Base-by-base conservation (phyloP, 2,113 vertebrate genomes). In the Corydoras sp. region DNA sequence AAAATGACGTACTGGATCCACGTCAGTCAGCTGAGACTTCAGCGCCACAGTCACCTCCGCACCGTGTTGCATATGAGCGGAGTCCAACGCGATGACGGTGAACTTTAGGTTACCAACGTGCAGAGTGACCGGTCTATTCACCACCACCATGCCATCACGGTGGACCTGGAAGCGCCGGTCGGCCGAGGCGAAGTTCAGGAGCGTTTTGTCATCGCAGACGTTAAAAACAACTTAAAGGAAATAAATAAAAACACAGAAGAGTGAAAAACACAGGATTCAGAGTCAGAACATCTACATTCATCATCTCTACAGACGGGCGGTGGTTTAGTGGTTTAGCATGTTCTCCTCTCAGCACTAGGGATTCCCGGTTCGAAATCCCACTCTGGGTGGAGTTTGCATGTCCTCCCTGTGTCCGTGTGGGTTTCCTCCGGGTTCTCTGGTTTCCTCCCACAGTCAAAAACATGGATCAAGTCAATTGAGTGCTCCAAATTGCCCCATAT, bases 221-320 rank as follows among this genome's bases (percentile, higher is more conserved):
- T 68, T 74, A 65, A 88, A 86, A 56, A n/a, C 69, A 70, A 89
- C 89, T 90, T 72, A 69, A 0, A 61, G 77, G 29, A 5, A 18
- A 7, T 64, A 59, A 24, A 24, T 2, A 68, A 74, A 65, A 59
- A 65, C 43, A 58, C 18, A 24, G 18, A 24, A 77, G 29, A 5
- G 29, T 5, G 64, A 59, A 2, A 68, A 74, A 65, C 56, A 65
- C 43, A 58, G 32, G 29, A 9, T 10, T 10, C 0, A 7, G 32
- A 24, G 11, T 43, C 13, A 43, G 4, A 56, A n/a, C 15, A n/a
- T 1, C 10, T 3, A n/a, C 12, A 56, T 3, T 7, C 3, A n/a
- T 56, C 6, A n/a, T 13, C 3, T 3, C 0, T 10, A 14, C 51
- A 53, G 3, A 53, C 1, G 18, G 18, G 18, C 49, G 49, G 18